Evolutionary conservation across 1,140 invertebrate genomes (phyloP), one percentile per base, ranked within the genome.

Genomic region (Atta cephalotes): DNA sequence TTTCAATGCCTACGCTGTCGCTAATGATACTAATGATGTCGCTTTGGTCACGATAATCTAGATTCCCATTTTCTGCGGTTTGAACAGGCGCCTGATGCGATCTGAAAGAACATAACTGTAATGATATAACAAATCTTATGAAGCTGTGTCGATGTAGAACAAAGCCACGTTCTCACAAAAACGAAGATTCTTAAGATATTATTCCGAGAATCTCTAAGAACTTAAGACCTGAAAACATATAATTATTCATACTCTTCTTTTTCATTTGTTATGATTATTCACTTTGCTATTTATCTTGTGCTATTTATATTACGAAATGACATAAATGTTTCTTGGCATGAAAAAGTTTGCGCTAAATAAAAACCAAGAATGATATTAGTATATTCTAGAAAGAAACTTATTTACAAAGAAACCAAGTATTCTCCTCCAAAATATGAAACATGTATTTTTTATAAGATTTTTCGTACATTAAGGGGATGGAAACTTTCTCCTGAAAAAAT

Each of bases 1-100:
- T 89, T 85, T 88, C 76, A 49, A 66, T 81, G 70, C 68, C 78
- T 28, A 28, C 21, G 16, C 63, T 14, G 25, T 62, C 56, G 70
- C 70, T 76, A 89, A 86, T 88, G 88, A 89, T 68, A 89, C 56
- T 28, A 16, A 16, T 12, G 18, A 12, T 9, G 21, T 82, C 25
- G 39, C 9, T 28, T 18, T 39, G 72, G 84, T 71, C 87, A 53
- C 39, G 87, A 65, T 78, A 88, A 89, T 84, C 72, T 78, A 70
- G 56, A 80, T 56, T 39, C 62, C 87, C 72, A 88, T 88, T 89
- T 89, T 85, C 88, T 68, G 80, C 70, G 70, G 56, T n/a, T 53
- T 28, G 39, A 28, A 74, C 21, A 31, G 66, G 25, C 31, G 56
- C 35, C 56, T 28, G 62, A 49, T 12, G 51, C n/a, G 35, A 60